Evolutionary conservation across 23 tunicate species (phyloP).

Genomic region (Trididemnum clinides): DNA sequence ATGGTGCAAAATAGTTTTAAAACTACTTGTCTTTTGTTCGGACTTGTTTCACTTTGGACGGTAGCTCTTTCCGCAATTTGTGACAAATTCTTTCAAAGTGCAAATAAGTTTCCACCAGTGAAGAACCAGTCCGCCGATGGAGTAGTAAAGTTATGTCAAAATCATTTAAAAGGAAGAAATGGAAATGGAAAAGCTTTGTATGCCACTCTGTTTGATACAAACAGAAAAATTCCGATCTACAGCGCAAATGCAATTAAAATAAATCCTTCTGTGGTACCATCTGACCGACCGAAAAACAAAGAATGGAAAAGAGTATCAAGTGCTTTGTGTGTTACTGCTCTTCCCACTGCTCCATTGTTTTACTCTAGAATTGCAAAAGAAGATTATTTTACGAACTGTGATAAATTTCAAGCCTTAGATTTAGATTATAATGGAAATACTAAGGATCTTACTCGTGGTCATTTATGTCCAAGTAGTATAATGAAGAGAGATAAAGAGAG

Average conservation of each 20-base stretch:
- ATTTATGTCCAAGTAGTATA: constrained; percentile 82
- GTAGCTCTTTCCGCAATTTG: too few relatives aligned
- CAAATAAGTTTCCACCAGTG: too few relatives aligned
- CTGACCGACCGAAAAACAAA: constrained; percentile 48
- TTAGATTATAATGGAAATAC: constrained; percentile 69
- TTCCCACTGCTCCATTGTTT: constrained; percentile 37
- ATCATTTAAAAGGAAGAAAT: constrained; percentile 9
- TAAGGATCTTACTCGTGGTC: constrained; percentile 79
- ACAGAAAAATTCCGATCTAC: constrained; percentile 68
- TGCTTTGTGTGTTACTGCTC: constrained; percentile 35
- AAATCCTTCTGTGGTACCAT: neutral
- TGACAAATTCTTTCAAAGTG: too few relatives aligned
- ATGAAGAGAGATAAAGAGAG: constrained; percentile 60
- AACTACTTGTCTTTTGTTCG: too few relatives aligned
- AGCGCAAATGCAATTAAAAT: constrained; percentile 59
- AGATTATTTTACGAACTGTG: constrained; percentile 34
- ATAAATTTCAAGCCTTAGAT: constrained; percentile 55
- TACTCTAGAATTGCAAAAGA: constrained; percentile 46
- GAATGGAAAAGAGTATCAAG: constrained; percentile 72
- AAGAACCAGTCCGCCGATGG: neutral
- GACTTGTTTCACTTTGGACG: too few relatives aligned
- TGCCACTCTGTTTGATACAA: constrained; percentile 70
- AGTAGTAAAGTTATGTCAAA: constrained; percentile 76
- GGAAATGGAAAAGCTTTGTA: constrained; percentile 18
- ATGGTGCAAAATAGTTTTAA: too few relatives aligned